These are phyloP conservation scores for Apocrypta bakeri DNA, from an alignment of 1,140 invertebrate species.

Conservation along the genomic window DNA sequence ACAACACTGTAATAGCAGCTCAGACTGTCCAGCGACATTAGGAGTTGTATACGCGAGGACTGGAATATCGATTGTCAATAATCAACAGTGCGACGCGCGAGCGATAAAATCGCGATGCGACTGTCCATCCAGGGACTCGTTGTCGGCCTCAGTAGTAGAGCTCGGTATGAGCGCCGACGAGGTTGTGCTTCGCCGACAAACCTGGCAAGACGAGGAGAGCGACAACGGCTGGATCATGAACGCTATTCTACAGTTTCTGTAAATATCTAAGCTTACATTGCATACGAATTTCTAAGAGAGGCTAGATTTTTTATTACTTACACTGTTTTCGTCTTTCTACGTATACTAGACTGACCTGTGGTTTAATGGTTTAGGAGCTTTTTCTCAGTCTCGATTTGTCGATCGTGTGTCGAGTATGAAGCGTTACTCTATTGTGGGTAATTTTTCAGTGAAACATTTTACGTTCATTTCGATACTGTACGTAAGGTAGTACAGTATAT, in stretches of 20 bases:
- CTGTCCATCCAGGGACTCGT: background rate
- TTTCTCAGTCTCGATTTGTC: too few species aligned
- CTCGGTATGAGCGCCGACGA: slow-evolving; percentile 61
- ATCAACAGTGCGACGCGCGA: slow-evolving; percentile 57
- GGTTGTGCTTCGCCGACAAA: slow-evolving; percentile 43
- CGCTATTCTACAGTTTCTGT: slow-evolving; percentile 51
- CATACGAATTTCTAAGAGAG: too few species aligned
- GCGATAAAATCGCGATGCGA: slow-evolving; percentile 21
- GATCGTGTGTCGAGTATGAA: too few species aligned
- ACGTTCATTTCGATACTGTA: too few species aligned
- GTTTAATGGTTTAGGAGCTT: too few species aligned
- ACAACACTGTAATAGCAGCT: slow-evolving; percentile 4
- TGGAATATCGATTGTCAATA: slow-evolving; percentile 71
- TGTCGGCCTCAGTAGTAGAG: slow-evolving; percentile 56
- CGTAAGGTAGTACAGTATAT: too few species aligned
- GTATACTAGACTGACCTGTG: background rate
- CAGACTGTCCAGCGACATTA: background rate
- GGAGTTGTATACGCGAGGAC: background rate
- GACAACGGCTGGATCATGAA: slow-evolving; percentile 51
- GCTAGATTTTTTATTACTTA: background rate
- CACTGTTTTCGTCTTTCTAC: too few species aligned
- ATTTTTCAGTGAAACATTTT: background rate
- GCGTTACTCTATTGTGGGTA: background rate
- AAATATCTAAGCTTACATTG: slow-evolving; percentile 24
- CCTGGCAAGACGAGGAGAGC: background rate